Evolutionary conservation across 2,113 vertebrate species (phyloP).

Genomic region (Boleophthalmus pectinirostris): DNA sequence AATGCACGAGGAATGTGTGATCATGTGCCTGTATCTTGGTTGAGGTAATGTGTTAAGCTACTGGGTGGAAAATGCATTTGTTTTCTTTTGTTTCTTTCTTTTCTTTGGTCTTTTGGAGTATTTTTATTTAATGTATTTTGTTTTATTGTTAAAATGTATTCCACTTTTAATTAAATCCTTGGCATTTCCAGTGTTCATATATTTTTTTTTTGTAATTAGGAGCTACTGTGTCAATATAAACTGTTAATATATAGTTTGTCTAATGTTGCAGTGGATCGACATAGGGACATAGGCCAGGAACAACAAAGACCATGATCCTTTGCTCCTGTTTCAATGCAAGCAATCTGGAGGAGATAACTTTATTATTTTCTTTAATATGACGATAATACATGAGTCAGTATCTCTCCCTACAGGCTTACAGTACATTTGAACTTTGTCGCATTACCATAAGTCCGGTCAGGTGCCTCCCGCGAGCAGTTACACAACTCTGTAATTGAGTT

Average conservation of each 20-base stretch:
- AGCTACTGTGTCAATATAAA: neutral
- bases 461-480: conserved; percentile 11
- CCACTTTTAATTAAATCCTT: too few relatives aligned
- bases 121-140: too few relatives aligned
- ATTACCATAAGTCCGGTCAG: neutral
- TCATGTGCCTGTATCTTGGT: too few relatives aligned
- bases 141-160: too few relatives aligned
- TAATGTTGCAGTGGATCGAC: neutral
- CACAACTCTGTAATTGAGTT: conserved; percentile 14
- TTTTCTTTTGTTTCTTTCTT: too few relatives aligned
- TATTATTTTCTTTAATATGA: neutral
- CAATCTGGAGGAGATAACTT: neutral
- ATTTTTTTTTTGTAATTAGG: neutral
- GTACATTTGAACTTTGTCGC: neutral
- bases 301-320: neutral
- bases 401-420: neutral
- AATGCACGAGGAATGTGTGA: too few relatives aligned
- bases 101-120: too few relatives aligned
- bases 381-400: neutral
- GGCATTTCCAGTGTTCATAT: too few relatives aligned
- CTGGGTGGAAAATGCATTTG: too few relatives aligned
- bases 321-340: neutral
- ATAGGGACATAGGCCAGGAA: neutral
- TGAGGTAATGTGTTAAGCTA: too few relatives aligned
- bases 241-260: too few relatives aligned